Evolutionary conservation across 2,113 vertebrate species (phyloP).

Genomic region (Sisor rabdophorus): DNA sequence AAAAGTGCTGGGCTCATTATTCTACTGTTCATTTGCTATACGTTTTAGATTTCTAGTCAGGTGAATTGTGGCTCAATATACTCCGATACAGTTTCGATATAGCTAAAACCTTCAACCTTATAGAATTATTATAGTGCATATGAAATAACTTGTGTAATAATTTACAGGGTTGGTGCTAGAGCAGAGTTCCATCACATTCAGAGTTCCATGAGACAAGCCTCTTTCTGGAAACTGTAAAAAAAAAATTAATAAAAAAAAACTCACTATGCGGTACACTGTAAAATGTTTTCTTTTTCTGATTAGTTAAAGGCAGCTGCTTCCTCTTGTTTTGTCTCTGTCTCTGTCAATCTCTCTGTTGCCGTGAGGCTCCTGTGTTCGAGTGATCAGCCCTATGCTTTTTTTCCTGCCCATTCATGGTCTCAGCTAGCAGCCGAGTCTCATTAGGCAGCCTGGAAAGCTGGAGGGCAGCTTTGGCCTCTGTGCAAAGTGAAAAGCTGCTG

Average conservation of each 20-base stretch:
- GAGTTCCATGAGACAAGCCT: not conserved
- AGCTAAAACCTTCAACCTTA: too few species aligned
- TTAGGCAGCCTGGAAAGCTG: constrained; percentile 59
- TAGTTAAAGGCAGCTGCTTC: not conserved
- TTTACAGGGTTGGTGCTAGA: not conserved
- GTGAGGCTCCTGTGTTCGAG: constrained; percentile 23
- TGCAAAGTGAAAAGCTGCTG: constrained; percentile 47
- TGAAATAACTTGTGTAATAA: not conserved
- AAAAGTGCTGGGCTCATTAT: not conserved
- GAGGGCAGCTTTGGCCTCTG: constrained; percentile 34
- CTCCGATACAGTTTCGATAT: too few species aligned
- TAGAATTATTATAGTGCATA: not conserved
- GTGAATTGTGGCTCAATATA: too few species aligned
- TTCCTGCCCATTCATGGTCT: constrained; percentile 78
- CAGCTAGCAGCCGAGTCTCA: constrained; percentile 62
- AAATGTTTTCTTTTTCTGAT: constrained; percentile 15
- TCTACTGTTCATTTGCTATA: not conserved
- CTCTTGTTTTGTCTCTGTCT: constrained; percentile 13
- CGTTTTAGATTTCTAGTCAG: not conserved
- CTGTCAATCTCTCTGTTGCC: constrained; percentile 28
- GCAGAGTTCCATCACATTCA: not conserved
- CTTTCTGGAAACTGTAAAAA: not conserved
- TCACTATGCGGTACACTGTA: not conserved
- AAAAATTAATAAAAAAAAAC: not conserved
- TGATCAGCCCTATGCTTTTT: constrained; percentile 45